Conservation (phyloP, 2,888 invertebrate genomes). For the Hofmannophila pseudospretella region DNA sequence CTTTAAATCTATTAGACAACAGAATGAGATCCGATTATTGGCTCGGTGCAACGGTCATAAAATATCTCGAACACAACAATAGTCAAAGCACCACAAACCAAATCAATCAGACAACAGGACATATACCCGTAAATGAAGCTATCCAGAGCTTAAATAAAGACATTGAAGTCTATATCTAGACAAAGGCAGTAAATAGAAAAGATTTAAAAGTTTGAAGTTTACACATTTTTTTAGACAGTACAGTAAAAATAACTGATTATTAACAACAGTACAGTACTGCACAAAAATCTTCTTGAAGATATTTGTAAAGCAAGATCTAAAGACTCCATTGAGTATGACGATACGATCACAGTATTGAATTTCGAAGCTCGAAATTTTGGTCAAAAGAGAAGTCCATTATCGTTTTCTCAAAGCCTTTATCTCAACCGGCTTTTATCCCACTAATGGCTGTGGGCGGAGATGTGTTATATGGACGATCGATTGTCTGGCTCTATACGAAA, state of each 20-base stretch:
- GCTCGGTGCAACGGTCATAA: conserved; percentile 6
- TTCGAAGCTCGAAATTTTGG: conserved; percentile 3
- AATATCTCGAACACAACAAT: conserved; percentile 8
- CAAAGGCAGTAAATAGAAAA: not conserved
- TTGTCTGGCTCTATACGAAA: conserved; percentile 16
- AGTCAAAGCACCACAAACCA: conserved; percentile 23
- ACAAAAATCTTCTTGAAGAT: not conserved
- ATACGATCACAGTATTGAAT: conserved; percentile 3
- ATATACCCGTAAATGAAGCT: conserved; percentile 13
- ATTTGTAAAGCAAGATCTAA: not conserved
- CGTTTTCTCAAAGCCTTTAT: conserved; percentile 15
- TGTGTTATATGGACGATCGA: conserved; percentile 14
- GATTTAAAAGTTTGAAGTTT: no score
- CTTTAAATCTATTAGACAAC: not conserved
- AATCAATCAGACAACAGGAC: conserved; percentile 20
- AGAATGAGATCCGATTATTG: conserved; percentile 2
- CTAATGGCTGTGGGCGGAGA: conserved; percentile 22
- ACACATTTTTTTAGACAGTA: no score
- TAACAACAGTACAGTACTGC: not conserved
- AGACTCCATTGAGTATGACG: not conserved
- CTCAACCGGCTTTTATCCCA: conserved; percentile 19
- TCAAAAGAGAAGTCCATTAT: conserved; percentile 19
- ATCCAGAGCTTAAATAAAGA: conserved; percentile 14
- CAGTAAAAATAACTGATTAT: not conserved
- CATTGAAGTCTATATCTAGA: conserved; percentile 19